These are phyloP conservation scores for Drosophila eohydei DNA, from an alignment of 2,888 invertebrate species.

Conservation along the genomic window DNA sequence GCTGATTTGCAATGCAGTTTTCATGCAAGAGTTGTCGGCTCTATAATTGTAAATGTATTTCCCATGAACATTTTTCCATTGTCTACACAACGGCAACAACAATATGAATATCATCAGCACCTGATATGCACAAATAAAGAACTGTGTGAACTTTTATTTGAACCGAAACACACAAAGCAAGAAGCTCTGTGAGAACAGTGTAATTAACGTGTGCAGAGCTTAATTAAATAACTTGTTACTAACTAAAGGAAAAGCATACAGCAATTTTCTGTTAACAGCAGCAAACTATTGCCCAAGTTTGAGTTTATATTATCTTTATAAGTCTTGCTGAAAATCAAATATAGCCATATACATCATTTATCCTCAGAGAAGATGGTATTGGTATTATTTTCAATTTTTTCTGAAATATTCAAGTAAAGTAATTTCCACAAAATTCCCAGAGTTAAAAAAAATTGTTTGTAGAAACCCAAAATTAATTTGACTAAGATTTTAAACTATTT, in stretches of 20 bases:
- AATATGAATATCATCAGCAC: constrained; percentile 33
- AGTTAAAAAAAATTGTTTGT: no score
- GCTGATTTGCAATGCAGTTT: constrained; percentile 57
- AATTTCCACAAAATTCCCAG: no score
- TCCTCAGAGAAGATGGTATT: no score
- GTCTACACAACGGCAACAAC: constrained; percentile 43
- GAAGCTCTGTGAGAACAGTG: constrained; percentile 39
- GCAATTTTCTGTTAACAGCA: constrained; percentile 11
- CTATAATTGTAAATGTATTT: constrained; percentile 53
- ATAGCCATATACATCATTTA: not conserved
- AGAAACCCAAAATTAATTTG: not conserved
- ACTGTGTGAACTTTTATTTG: constrained; percentile 52
- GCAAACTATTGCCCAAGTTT: not conserved
- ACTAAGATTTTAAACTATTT: not conserved
- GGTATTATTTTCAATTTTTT: no score
- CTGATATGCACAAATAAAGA: constrained; percentile 56
- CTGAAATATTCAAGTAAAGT: no score
- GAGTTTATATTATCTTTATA: no score
- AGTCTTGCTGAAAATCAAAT: not conserved
- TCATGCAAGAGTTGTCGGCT: constrained; percentile 40
- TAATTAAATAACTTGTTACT: constrained; percentile 32
- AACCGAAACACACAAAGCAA: constrained; percentile 25
- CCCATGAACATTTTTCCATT: constrained; percentile 64
- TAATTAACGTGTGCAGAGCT: constrained; percentile 28
- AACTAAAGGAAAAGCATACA: not conserved